These are phyloP conservation scores for Molorchus minor DNA, from an alignment of 2,888 invertebrate genomes.

Conservation along the genomic window DNA sequence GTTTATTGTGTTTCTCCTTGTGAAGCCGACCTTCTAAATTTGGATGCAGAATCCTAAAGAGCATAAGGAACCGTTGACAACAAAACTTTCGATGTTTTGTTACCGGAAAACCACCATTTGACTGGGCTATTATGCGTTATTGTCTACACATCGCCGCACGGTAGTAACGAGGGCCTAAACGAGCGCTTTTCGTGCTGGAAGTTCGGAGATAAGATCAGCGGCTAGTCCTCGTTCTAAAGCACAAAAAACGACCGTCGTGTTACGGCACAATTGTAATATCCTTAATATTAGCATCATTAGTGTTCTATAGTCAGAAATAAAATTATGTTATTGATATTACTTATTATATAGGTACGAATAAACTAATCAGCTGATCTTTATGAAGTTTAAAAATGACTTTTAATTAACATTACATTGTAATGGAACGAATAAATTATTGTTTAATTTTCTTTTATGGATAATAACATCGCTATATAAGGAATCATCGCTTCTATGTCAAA, in stretches of 20 bases:
- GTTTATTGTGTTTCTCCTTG: too few relatives aligned
- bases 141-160: conserved; percentile 40
- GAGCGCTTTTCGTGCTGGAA: conserved; percentile 50
- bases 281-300: conserved; percentile 53
- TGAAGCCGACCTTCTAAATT: too few relatives aligned
- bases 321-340: conserved; percentile 48
- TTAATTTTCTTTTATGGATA: too few relatives aligned
- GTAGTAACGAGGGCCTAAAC: conserved; percentile 44
- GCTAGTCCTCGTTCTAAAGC: conserved; percentile 37
- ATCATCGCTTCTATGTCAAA: too few relatives aligned
- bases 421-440: too few relatives aligned
- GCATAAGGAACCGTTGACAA: too few relatives aligned
- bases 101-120: too few relatives aligned
- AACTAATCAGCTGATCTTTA: conserved; percentile 33
- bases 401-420: conserved; percentile 5
- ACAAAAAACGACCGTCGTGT: conserved; percentile 47
- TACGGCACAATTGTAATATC: conserved; percentile 49
- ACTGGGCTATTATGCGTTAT: conserved; percentile 34
- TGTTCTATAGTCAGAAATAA: conserved; percentile 49
- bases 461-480: too few relatives aligned
- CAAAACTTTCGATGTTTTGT: too few relatives aligned
- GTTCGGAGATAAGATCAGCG: conserved; percentile 48
- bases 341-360: conserved; percentile 32
- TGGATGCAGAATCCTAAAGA: too few relatives aligned
- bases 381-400: conserved; percentile 5